phyloP scores from a whole-genome alignment of 2,113 vertebrate species.

The Choloepus hoffmanni region DNA sequence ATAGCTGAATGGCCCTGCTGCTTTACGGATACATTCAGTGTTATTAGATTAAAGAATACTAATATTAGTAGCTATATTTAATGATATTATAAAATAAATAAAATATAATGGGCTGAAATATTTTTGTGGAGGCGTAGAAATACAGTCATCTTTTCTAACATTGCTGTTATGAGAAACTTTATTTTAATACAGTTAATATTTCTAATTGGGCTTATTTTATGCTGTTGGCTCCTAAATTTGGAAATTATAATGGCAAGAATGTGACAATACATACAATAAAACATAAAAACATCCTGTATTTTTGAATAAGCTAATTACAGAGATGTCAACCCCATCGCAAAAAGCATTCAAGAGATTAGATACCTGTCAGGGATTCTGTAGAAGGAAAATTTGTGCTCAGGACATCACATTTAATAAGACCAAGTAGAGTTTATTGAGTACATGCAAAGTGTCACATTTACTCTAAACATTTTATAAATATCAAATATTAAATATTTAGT shows the following conservation, averaged over 20 bases:
- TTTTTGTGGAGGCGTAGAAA: not conserved
- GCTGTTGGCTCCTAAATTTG: not conserved
- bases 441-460: not conserved
- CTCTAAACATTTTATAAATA: not conserved
- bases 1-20: not conserved
- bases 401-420: not conserved
- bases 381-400: not conserved
- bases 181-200: not conserved
- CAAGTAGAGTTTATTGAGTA: not conserved
- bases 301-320: not conserved
- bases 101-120: not conserved
- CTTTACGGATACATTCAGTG: not conserved
- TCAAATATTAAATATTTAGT: not conserved
- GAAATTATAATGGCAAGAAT: not conserved
- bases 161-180: not conserved
- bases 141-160: not conserved
- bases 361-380: not conserved
- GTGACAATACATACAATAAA: not conserved
- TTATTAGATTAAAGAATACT: not conserved
- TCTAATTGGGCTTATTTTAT: not conserved
- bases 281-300: not conserved
- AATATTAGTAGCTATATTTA: not conserved
- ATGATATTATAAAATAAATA: not conserved
- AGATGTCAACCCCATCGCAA: not conserved
- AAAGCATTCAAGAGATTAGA: not conserved